These are phyloP conservation scores for Phyto melanocephala DNA, from an alignment of 2,888 invertebrate genomes.

Conservation along the genomic window DNA sequence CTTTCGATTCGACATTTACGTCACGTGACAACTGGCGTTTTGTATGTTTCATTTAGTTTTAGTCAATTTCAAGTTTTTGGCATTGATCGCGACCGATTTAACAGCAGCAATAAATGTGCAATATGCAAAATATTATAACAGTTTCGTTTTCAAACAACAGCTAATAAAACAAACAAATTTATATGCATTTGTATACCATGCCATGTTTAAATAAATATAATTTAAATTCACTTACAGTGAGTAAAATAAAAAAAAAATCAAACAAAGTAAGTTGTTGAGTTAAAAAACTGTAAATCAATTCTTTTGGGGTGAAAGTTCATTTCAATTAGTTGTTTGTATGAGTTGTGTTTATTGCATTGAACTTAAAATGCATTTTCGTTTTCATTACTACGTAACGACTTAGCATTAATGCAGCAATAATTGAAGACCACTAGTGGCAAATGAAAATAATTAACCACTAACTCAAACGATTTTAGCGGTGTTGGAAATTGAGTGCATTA, in stretches of 20 bases:
- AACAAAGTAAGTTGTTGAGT: background rate
- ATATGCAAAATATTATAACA: background rate
- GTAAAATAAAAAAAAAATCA: background rate
- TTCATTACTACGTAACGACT: too few species aligned
- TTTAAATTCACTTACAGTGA: background rate
- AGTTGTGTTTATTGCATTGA: too few species aligned
- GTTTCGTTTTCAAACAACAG: background rate
- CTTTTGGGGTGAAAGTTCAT: too few species aligned
- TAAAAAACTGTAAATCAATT: too few species aligned
- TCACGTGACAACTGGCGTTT: slow-evolving; percentile 42
- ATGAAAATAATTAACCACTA: too few species aligned
- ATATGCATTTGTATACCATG: background rate
- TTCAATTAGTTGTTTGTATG: too few species aligned
- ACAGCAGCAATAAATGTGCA: slow-evolving; percentile 5
- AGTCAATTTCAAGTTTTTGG: slow-evolving; percentile 35
- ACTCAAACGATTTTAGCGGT: too few species aligned
- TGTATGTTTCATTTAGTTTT: slow-evolving; percentile 5
- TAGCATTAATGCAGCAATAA: too few species aligned
- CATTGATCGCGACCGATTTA: slow-evolving; percentile 48
- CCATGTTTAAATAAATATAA: background rate
- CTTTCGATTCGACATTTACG: slow-evolving; percentile 23
- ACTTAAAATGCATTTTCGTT: too few species aligned
- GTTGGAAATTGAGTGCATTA: too few species aligned
- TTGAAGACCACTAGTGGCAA: too few species aligned
- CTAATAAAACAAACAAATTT: too few species aligned